Evolutionary conservation across 2,888 invertebrate species (phyloP).

Genomic region (Therioaphis trifolii): DNA sequence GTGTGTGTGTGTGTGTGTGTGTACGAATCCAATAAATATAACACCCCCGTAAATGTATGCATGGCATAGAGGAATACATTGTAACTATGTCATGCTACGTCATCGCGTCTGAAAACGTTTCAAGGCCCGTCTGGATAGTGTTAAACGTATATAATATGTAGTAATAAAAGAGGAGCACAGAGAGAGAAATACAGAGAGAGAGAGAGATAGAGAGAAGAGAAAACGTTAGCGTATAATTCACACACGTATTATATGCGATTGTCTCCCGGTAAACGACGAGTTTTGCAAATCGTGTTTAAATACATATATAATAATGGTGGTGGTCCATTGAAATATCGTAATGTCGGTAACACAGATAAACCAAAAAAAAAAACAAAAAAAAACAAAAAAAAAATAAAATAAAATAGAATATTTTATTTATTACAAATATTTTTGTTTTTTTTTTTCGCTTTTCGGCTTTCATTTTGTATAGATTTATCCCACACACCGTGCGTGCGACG

Average conservation of each 20-base stretch:
- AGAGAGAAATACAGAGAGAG: too few relatives aligned
- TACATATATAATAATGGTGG: too few relatives aligned
- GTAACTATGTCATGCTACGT: slow-evolving; percentile 47
- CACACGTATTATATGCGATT: not conserved
- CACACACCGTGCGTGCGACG: not conserved
- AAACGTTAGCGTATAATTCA: not conserved
- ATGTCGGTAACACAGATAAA: not conserved
- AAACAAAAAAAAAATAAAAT: slow-evolving; percentile 8
- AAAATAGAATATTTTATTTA: slow-evolving; percentile 9
- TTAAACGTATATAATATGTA: not conserved
- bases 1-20: not conserved
- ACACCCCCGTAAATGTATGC: slow-evolving; percentile 49
- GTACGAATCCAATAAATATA: slow-evolving; percentile 50
- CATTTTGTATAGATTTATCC: slow-evolving; percentile 21
- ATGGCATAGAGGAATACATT: slow-evolving; percentile 19
- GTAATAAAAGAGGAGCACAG: not conserved
- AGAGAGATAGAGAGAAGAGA: not conserved
- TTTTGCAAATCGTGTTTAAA: not conserved
- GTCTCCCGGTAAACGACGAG: slow-evolving; percentile 19
- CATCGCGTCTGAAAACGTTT: slow-evolving; percentile 45
- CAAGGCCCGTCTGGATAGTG: slow-evolving; percentile 46
- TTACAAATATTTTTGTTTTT: slow-evolving; percentile 15
- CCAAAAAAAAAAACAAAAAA: not conserved
- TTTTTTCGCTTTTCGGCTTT: not conserved
- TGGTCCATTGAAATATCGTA: slow-evolving; percentile 20